phyloP scores from a whole-genome alignment of 2,888 invertebrate genomes.

The Drosophila prostipennis region DNA sequence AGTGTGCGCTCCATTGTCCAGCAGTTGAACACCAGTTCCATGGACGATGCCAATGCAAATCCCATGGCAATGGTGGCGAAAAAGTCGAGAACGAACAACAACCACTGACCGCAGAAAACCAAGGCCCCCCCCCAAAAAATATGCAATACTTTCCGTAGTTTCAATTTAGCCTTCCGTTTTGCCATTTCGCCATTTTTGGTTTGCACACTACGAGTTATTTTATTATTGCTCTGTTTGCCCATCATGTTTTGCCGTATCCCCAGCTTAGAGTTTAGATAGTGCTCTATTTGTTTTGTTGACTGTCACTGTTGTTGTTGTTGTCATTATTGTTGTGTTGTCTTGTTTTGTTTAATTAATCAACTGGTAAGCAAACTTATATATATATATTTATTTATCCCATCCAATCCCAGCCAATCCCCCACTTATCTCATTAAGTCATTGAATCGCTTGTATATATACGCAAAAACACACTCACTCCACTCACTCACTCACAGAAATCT shows the following conservation, averaged over 20 bases:
- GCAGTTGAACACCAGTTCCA: conserved; percentile 69
- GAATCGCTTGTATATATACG: conserved; percentile 71
- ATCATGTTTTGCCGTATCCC: conserved; percentile 3
- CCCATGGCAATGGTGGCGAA: conserved; percentile 42
- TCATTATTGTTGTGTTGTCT: conserved; percentile 62
- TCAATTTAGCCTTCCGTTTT: conserved; percentile 12
- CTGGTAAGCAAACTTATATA: conserved; percentile 74
- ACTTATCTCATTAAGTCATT: conserved; percentile 65
- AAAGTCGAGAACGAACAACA: conserved; percentile 48
- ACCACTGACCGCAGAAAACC: conserved; percentile 13
- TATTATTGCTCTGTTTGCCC: conserved; percentile 29
- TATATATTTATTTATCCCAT: conserved; percentile 41
- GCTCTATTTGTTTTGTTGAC: conserved; percentile 47
- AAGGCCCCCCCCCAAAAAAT: conserved; percentile 4
- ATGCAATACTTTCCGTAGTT: conserved; percentile 25
- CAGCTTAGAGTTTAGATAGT: conserved; percentile 1
- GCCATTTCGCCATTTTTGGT: conserved; percentile 15
- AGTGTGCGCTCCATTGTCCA: conserved; percentile 79
- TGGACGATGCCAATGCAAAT: conserved; percentile 61
- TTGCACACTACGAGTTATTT: conserved; percentile 32
- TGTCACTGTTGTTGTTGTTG: conserved; percentile 49
- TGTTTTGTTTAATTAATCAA: conserved; percentile 70
- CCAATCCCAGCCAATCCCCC: conserved; percentile 10
- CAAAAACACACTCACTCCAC: conserved; percentile 41
- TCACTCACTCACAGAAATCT: conserved; percentile 23